A percentile compares a stretch with the other conserved stretches of the same genome.
Evolutionary conservation across 2,113 vertebrate genomes (phyloP).

Genomic region (Sula dactylatra): DNA sequence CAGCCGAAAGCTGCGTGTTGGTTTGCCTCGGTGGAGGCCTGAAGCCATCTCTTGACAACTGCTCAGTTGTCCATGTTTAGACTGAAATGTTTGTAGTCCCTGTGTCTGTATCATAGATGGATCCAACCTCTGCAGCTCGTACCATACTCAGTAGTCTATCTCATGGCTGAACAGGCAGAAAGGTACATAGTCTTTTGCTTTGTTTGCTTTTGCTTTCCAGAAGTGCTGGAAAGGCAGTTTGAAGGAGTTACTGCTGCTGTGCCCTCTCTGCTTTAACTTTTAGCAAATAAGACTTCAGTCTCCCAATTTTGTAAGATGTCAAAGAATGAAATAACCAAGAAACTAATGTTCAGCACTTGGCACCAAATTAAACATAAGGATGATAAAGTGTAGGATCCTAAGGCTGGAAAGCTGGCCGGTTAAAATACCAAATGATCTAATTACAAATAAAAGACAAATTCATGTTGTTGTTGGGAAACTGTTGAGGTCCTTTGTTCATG

Average conservation of each 20-base stretch:
- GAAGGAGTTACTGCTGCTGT: neutral
- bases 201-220: neutral
- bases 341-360: neutral
- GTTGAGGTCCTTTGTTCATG: neutral
- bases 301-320: neutral
- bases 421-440: neutral
- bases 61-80: neutral
- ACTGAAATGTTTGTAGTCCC: neutral
- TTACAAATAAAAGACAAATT: neutral
- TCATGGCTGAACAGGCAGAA: neutral
- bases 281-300: neutral
- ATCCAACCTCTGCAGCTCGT: neutral
- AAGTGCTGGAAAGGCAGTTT: neutral
- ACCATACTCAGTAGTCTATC: neutral
- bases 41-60: neutral
- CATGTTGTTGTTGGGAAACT: neutral
- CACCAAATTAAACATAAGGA: neutral
- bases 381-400: neutral
- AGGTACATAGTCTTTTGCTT: neutral
- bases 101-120: rapidly evolving
- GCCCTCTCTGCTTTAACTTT: neutral
- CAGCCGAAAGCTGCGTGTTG: neutral
- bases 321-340: neutral
- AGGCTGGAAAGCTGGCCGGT: neutral
- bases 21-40: neutral